Conservation (phyloP, 2,797 vertebrate genomes). For the Champsocephalus gunnari region DNA sequence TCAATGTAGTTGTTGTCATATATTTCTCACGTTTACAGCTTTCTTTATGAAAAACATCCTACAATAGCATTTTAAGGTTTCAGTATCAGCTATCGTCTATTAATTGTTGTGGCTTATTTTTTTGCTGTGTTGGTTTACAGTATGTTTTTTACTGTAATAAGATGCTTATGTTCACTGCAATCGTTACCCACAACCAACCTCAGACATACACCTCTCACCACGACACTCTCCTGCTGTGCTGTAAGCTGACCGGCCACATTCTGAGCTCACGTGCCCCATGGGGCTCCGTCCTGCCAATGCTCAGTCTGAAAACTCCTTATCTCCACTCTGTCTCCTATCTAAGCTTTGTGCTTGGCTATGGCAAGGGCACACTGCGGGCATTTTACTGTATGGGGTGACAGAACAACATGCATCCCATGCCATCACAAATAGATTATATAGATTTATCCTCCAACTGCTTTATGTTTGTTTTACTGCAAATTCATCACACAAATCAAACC, state of each 20-base stretch:
- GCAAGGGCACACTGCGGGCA: conserved; percentile 37
- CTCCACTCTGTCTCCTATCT: conserved; percentile 35
- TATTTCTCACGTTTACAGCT: conserved; percentile 4
- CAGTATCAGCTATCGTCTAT: background rate
- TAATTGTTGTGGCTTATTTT: conserved; percentile 12
- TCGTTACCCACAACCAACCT: conserved; percentile 43
- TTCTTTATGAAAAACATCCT: conserved; percentile 17
- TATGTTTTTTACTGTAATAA: conserved; percentile 34
- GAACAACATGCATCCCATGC: conserved; percentile 37
- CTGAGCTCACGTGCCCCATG: conserved; percentile 40
- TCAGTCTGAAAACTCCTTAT: conserved; percentile 51
- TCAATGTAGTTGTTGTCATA: background rate
- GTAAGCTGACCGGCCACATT: conserved; percentile 63
- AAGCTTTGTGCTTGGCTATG: conserved; percentile 8
- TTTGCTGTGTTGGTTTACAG: conserved; percentile 21
- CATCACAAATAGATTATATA: conserved; percentile 34
- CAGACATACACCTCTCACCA: conserved; percentile 3
- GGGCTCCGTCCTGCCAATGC: conserved; percentile 43
- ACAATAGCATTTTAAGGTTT: conserved; percentile 17
- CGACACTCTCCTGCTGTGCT: conserved; percentile 41
- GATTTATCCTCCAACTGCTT: background rate
- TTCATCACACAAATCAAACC: background rate
- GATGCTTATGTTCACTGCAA: conserved; percentile 53
- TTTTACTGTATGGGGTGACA: conserved; percentile 48
- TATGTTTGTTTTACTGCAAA: conserved; percentile 2